Evolutionary conservation across 2,888 invertebrate species (phyloP).

Genomic region (Oscheius sp.): DNA sequence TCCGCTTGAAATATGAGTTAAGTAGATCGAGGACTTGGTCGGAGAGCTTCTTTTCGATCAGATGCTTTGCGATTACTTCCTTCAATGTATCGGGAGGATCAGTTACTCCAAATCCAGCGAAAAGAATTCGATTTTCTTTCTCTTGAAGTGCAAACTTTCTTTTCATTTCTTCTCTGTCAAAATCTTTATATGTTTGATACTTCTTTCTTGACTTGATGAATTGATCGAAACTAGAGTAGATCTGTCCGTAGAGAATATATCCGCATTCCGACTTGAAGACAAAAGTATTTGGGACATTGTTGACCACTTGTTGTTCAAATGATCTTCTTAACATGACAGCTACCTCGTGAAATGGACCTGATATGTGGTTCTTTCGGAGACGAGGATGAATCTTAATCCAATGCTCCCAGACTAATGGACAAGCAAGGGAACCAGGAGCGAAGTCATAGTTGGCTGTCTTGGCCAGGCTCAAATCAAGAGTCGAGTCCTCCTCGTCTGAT

Average conservation of each 20-base stretch:
- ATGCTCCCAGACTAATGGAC: conserved; percentile 74
- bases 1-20: conserved; percentile 42
- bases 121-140: background rate
- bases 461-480: background rate
- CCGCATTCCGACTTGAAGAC: conserved; percentile 43
- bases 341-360: conserved; percentile 24
- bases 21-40: background rate
- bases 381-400: conserved; percentile 43
- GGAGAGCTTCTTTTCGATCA: background rate
- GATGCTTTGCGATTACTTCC: background rate
- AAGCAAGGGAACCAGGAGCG: conserved; percentile 80
- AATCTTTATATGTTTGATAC: background rate
- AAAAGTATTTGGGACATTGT: conserved; percentile 43
- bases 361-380: conserved; percentile 4
- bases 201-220: background rate
- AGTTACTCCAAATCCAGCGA: conserved; percentile 9
- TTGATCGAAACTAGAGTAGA: conserved; percentile 36
- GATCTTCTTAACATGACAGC: conserved; percentile 44
- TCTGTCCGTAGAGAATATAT: conserved; percentile 57
- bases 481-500: conserved; percentile 4
- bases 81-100: background rate
- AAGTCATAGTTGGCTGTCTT: conserved; percentile 68
- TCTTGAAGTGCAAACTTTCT: no score
- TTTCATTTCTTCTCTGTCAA: background rate
- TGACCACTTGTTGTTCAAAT: conserved; percentile 49